A percentile compares a stretch with the other conserved stretches of the same genome.
Conservation (phyloP, 2,113 vertebrate species). For the Rallus limicola region DNA sequence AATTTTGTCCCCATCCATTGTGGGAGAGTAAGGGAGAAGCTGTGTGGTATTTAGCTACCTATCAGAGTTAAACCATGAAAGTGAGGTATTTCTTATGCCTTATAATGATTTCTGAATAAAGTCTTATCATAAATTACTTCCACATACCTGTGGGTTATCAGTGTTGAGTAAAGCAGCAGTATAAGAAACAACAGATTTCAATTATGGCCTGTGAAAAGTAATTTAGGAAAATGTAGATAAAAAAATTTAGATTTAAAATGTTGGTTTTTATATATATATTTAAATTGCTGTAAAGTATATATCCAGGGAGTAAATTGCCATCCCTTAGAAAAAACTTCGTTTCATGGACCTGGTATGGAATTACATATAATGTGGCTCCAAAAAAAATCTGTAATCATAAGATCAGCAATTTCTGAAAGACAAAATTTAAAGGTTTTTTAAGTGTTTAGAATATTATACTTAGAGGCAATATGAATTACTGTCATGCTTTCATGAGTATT, state of each 20-base stretch:
- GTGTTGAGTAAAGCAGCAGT: not conserved
- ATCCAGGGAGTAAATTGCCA: not conserved
- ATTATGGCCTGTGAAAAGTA: not conserved
- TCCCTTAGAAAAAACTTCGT: not conserved
- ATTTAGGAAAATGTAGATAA: not conserved
- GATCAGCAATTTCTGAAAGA: not conserved
- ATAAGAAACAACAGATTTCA: not conserved
- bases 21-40: fast-evolving
- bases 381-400: not conserved
- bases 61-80: not conserved
- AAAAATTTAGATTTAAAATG: not conserved
- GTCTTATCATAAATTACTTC: not conserved
- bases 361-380: not conserved
- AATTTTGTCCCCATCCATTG: not conserved
- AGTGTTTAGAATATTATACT: not conserved
- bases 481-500: not conserved
- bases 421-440: not conserved
- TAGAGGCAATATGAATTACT: not conserved
- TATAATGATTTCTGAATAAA: not conserved
- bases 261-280: not conserved
- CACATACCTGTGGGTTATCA: not conserved
- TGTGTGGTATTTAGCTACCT: not conserved
- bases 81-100: not conserved
- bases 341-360: not conserved
- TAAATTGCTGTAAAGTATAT: no score